A percentile compares a stretch with the other conserved stretches of the same genome.
Evolutionary conservation across 2,888 invertebrate species (phyloP).

Genomic region (Parapristionchus giblindavisi): DNA sequence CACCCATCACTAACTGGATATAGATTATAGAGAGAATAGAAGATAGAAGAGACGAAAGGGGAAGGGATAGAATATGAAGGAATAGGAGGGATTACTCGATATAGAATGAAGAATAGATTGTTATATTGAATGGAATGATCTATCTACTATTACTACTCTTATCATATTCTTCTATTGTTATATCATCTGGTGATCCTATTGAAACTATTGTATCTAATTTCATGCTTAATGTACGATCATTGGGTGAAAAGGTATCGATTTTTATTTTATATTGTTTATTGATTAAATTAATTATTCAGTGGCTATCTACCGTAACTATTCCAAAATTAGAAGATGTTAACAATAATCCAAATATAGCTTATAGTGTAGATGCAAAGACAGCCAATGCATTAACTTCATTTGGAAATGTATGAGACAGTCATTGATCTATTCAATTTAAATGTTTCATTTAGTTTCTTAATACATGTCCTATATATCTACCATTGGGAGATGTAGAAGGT

Average conservation of each 20-base stretch:
- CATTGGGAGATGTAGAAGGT: conserved; percentile 12
- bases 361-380: conserved; percentile 19
- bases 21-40: too few relatives aligned
- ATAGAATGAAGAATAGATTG: conserved; percentile 2
- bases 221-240: conserved; percentile 23
- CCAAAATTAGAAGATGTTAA: conserved; percentile 29
- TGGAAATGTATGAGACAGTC: conserved; percentile 18
- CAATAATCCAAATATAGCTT: conserved; percentile 35
- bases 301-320: conserved; percentile 23
- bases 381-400: conserved; percentile 36
- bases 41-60: conserved; percentile 12
- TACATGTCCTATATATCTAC: conserved; percentile 30
- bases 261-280: too few relatives aligned
- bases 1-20: conserved; percentile 34
- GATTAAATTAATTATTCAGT: background rate
- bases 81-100: conserved; percentile 14
- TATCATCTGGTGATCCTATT: conserved; percentile 14
- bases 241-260: conserved; percentile 37
- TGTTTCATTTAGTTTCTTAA: conserved; percentile 31
- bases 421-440: background rate
- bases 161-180: background rate
- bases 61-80: conserved; percentile 5
- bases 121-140: conserved; percentile 10
- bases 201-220: conserved; percentile 36
- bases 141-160: background rate